Base-by-base conservation (phyloP, 2,888 invertebrate genomes). In the Psylliodes chrysocephalus region DNA sequence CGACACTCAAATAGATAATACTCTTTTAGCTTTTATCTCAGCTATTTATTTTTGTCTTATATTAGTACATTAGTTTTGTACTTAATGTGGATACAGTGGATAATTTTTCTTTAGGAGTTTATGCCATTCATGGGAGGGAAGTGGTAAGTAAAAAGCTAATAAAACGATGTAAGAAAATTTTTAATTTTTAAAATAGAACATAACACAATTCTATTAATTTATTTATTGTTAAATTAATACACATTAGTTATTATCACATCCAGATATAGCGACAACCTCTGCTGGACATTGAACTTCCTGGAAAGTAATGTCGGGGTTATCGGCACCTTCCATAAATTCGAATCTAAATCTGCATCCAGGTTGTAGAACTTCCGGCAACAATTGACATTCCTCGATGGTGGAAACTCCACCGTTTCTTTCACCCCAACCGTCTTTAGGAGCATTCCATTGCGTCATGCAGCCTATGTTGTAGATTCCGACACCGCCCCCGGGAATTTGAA, bases 401-500 rank as follows among this genome's bases (percentile, higher is more conserved):
- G 56, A 44, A 8, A 68, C 63, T 22, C 68, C 68, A 1, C 60
- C 63, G n/a, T 60, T 40, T 40, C 60, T 60, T 47, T 56, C 25
- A 10, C 69, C 69, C 69, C 69, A 68, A 10, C 68, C 68, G 25
- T 61, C 53, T 35, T 42, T 22, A 7, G 55, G 46, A 7, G 69
- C 53, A 40, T 57, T 55, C 69, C 69, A 70, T 55, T 70, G 69
- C 0, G 64, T 51, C 8, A 51, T 33, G 38, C 69, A 70, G 1
- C 69, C 69, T 19, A 38, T 8, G 46, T 62, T 67, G 14, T 62
- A 70, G 19, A 68, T 55, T 12, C 69, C 69, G 10, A 70, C 69
- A 2, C 69, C 69, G 14, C 66, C 71, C 4, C 69, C 67, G 6
- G 69, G 71, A 22, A 69, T 71, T 17, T 64, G 64, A 15, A 71